These are phyloP conservation scores for Lysiphlebus fabarum DNA, from an alignment of 1,140 invertebrate genomes.

Conservation along the genomic window DNA sequence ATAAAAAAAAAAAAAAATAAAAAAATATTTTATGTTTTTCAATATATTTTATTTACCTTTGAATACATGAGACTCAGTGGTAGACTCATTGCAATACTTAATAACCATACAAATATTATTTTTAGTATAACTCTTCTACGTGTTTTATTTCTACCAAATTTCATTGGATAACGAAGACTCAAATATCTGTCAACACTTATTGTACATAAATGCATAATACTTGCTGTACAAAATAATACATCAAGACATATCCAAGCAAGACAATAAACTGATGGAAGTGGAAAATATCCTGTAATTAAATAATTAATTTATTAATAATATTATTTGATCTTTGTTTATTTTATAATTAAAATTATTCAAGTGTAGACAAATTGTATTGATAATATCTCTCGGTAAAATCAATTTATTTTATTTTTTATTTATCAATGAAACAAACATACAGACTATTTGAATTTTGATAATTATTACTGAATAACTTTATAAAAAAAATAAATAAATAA, in stretches of 20 bases:
- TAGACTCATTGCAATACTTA: slow-evolving; percentile 84
- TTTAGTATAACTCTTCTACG: slow-evolving; percentile 80
- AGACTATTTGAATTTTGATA: no score
- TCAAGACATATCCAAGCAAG: slow-evolving; percentile 87
- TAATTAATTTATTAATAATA: no score
- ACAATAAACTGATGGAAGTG: slow-evolving; percentile 75
- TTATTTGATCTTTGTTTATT: no score
- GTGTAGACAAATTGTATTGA: no score
- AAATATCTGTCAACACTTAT: slow-evolving; percentile 91
- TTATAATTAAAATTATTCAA: no score
- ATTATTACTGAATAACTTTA: no score
- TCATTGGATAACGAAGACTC: slow-evolving; percentile 81
- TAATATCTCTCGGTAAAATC: no score
- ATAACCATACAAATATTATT: slow-evolving; percentile 86
- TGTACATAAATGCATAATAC: slow-evolving; percentile 93
- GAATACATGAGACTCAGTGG: slow-evolving; percentile 86
- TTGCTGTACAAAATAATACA: slow-evolving; percentile 92
- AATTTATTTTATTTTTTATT: no score
- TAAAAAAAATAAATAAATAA: no score
- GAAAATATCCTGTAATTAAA: slow-evolving; percentile 71
- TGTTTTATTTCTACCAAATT: slow-evolving; percentile 87
- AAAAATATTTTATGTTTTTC: neutral
- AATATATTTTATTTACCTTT: slow-evolving; percentile 61
- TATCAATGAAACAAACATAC: no score
- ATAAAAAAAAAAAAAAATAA: neutral